Evolutionary conservation across 1,140 invertebrate species (phyloP).

Genomic region (Pseudomyrmex cubaensis): DNA sequence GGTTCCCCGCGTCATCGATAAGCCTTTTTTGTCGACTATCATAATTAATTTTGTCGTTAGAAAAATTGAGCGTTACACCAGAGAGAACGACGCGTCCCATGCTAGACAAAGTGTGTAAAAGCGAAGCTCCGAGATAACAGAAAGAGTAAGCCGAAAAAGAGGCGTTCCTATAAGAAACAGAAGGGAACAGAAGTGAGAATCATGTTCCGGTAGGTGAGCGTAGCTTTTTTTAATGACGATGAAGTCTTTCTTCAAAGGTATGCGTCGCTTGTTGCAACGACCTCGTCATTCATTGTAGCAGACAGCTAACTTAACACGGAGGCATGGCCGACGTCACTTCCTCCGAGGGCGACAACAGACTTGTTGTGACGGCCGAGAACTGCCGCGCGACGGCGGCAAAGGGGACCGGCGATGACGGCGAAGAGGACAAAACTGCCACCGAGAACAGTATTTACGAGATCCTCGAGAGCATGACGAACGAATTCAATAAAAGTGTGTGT

Average conservation of each 20-base stretch:
- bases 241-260: neutral
- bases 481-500: slow-evolving; percentile 82
- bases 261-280: neutral
- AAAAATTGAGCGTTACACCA: slow-evolving; percentile 11
- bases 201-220: neutral
- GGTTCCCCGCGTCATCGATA: slow-evolving; percentile 15
- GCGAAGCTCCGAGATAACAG: neutral
- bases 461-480: slow-evolving; percentile 85
- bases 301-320: neutral
- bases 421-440: slow-evolving; percentile 75
- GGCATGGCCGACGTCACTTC: slow-evolving; percentile 70
- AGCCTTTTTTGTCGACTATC: neutral
- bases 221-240: neutral
- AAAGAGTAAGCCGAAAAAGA: neutral
- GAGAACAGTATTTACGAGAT: slow-evolving; percentile 83
- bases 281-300: neutral
- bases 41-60: neutral
- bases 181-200: neutral
- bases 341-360: slow-evolving; percentile 73
- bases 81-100: neutral
- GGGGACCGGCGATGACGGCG: slow-evolving; percentile 73
- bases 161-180: neutral
- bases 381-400: slow-evolving; percentile 69
- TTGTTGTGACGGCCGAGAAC: slow-evolving; percentile 73
- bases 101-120: too few relatives aligned